phyloP scores from a whole-genome alignment of 1,140 invertebrate genomes.

The Apis dorsata region DNA sequence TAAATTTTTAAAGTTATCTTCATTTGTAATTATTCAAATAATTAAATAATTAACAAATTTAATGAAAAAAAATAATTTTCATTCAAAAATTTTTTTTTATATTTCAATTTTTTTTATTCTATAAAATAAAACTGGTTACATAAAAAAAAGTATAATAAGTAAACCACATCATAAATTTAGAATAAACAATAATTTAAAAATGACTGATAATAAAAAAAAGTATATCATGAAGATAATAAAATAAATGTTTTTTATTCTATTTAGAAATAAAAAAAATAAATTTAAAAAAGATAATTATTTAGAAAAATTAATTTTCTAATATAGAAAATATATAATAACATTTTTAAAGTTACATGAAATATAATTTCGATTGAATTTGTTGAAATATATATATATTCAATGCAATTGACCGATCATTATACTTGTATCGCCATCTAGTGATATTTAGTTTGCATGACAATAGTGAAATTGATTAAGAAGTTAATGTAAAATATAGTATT shows the following conservation, averaged over 20 bases:
- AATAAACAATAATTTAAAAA: too few species aligned
- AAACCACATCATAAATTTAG: too few species aligned
- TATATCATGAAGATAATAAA: too few species aligned
- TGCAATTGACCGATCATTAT: neutral
- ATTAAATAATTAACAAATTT: too few species aligned
- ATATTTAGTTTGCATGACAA: neutral
- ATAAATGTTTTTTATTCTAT: too few species aligned
- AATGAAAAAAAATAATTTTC: neutral
- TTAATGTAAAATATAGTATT: neutral
- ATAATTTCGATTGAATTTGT: neutral
- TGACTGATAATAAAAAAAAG: neutral
- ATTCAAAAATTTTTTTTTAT: neutral
- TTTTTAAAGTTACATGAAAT: neutral
- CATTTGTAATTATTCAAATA: neutral
- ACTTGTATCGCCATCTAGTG: constrained; percentile 40
- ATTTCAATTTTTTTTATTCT: neutral
- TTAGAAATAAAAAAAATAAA: neutral
- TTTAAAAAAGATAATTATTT: neutral
- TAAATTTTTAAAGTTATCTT: neutral
- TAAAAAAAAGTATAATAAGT: too few species aligned
- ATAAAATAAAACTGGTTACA: neutral
- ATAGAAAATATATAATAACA: too few species aligned
- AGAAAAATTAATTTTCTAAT: too few species aligned
- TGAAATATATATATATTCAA: neutral
- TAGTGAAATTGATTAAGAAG: neutral